A percentile compares a stretch with the other conserved stretches of the same genome.
These are phyloP conservation scores for Zoanthus sansibaricus DNA, from an alignment of 92 coral and sea anemone genomes.

Conservation along the genomic window DNA sequence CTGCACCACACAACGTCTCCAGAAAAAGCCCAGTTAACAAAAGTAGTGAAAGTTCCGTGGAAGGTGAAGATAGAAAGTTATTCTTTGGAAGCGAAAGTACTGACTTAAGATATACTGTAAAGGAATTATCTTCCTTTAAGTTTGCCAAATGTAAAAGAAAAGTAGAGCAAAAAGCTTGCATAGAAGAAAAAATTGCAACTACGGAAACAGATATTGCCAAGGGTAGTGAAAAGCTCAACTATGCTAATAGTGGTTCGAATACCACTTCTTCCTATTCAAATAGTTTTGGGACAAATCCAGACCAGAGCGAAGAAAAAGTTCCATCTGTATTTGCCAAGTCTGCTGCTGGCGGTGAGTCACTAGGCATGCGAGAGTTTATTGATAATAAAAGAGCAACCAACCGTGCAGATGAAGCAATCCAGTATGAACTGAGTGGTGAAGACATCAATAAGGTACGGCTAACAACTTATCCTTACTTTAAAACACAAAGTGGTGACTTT, in stretches of 20 bases:
- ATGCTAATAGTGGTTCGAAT: neutral
- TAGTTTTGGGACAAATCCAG: neutral
- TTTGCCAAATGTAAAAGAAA: neutral
- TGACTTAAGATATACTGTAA: neutral
- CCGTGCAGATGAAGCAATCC: neutral
- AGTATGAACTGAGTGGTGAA: neutral
- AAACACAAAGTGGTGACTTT: neutral
- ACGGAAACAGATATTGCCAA: neutral
- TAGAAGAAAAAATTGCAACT: neutral
- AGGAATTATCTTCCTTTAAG: neutral
- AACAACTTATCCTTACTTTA: neutral
- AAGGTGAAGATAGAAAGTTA: constrained; percentile 30
- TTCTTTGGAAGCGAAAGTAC: neutral
- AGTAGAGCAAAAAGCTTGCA: neutral
- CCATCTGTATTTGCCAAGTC: neutral
- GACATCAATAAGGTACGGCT: constrained; percentile 23
- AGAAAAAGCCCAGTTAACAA: constrained; percentile 36
- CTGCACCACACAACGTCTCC: neutral
- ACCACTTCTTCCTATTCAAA: neutral
- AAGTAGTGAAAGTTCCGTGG: constrained; percentile 36
- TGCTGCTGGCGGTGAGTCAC: neutral
- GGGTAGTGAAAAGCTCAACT: neutral
- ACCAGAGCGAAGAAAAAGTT: neutral
- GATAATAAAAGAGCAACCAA: neutral
- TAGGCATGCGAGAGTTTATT: neutral